These are phyloP conservation scores for Oryctolagus cuniculus DNA, from an alignment of 2,113 vertebrate species.

Conservation along the genomic window mOryCun1.1 NC_091441.1:89100501-89101000, in stretches of 20 bases:
- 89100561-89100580: too few species aligned
- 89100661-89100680: not conserved
- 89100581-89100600: too few species aligned
- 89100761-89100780: not conserved
- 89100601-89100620: too few species aligned
- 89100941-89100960: slow-evolving; percentile 27
- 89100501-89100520: too few species aligned
- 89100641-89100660: not conserved
- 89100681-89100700: not conserved
- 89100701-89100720: not conserved
- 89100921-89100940: not conserved
- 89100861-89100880: slow-evolving; percentile 47
- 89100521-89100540: too few species aligned
- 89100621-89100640: not conserved
- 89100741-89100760: not conserved
- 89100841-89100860: slow-evolving; percentile 46
- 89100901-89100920: not conserved
- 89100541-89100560: too few species aligned
- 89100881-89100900: slow-evolving; percentile 45
- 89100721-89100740: not conserved
- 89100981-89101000: slow-evolving; percentile 47
- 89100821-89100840: slow-evolving; percentile 31
- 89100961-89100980: slow-evolving; percentile 1
- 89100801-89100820: not conserved
- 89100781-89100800: not conserved